Conservation (phyloP, 2,113 vertebrate species). For the Xenopus borealis region DNA sequence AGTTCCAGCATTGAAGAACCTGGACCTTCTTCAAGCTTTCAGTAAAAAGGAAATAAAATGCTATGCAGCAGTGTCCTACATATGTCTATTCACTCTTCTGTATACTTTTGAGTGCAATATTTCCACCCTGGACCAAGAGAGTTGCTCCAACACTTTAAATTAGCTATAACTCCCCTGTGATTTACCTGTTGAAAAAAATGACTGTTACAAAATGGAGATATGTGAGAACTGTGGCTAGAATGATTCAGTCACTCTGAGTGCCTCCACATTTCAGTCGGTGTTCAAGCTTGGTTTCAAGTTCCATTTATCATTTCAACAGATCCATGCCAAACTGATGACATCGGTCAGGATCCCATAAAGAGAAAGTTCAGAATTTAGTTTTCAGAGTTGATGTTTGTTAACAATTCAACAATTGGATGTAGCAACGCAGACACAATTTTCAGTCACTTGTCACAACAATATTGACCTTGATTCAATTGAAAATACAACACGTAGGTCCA, state of each 20-base stretch:
- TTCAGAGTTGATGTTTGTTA: slow-evolving; percentile 50
- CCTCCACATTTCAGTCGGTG: slow-evolving; percentile 36
- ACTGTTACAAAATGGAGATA: slow-evolving; percentile 54
- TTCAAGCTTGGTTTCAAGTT: slow-evolving; percentile 49
- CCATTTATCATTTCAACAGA: slow-evolving; percentile 50
- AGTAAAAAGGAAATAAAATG: slow-evolving; percentile 54
- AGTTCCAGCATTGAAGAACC: slow-evolving; percentile 56
- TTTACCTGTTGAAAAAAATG: slow-evolving; percentile 49
- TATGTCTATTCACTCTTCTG: slow-evolving; percentile 9
- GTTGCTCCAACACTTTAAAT: slow-evolving; percentile 25
- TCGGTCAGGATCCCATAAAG: slow-evolving; percentile 46
- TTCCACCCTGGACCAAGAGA: slow-evolving; percentile 3
- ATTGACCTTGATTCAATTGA: slow-evolving; percentile 50
- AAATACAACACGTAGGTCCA: slow-evolving; percentile 43
- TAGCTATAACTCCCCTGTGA: slow-evolving; percentile 42
- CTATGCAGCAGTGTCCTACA: slow-evolving; percentile 48
- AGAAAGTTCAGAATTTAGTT: slow-evolving; percentile 44
- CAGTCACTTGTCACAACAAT: slow-evolving; percentile 50
- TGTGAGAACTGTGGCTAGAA: slow-evolving; percentile 37
- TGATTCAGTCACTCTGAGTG: slow-evolving; percentile 32
- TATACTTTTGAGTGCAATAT: slow-evolving; percentile 48
- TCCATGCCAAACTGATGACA: slow-evolving; percentile 38
- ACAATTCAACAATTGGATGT: slow-evolving; percentile 48
- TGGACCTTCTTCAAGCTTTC: slow-evolving; percentile 59
- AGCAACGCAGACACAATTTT: slow-evolving; percentile 49